Conservation (phyloP, 1,140 invertebrate species). For the Drosophila nigromelanica region DNA sequence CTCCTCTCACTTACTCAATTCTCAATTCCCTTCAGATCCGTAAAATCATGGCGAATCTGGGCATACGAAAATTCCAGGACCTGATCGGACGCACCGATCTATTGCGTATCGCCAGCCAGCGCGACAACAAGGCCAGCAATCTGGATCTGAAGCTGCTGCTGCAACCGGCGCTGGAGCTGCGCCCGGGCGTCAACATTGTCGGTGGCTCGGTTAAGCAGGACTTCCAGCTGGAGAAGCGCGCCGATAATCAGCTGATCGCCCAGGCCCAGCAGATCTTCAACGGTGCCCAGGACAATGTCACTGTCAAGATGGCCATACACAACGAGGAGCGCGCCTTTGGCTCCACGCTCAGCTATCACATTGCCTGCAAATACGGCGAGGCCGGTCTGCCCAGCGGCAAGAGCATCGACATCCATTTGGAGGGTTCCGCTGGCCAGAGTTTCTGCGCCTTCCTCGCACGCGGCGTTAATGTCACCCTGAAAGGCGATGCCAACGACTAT, state of each 20-base stretch:
- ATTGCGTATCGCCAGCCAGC: slow-evolving; percentile 87
- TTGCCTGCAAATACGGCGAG: slow-evolving; percentile 96
- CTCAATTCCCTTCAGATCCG: slow-evolving; percentile 87
- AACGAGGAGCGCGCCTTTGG: slow-evolving; percentile 97
- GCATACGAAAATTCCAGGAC: slow-evolving; percentile 95
- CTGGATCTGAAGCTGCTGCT: slow-evolving; percentile 94
- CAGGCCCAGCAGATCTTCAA: slow-evolving; percentile 90
- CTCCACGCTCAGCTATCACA: slow-evolving; percentile 96
- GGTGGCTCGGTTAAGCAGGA: slow-evolving; percentile 95
- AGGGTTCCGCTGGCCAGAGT: slow-evolving; percentile 98
- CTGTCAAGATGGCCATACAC: slow-evolving; percentile 92
- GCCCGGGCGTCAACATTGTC: slow-evolving; percentile 95
- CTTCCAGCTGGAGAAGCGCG: slow-evolving; percentile 94
- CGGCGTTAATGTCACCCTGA: slow-evolving; percentile 95
- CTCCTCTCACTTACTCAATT: rapidly evolving
- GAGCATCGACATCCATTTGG: slow-evolving; percentile 93
- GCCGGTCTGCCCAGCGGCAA: slow-evolving; percentile 92
- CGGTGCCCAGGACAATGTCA: slow-evolving; percentile 87
- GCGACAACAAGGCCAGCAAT: slow-evolving; percentile 91
- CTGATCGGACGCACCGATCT: slow-evolving; percentile 97
- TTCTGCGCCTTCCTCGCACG: slow-evolving; percentile 99
- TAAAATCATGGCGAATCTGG: slow-evolving; percentile 94
- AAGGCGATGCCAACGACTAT: slow-evolving; percentile 99
- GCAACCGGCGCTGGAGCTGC: slow-evolving; percentile 94
- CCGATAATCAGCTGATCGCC: slow-evolving; percentile 94